These are phyloP conservation scores for Stichodactyla mertensii DNA, from an alignment of 64 coral and sea anemone genomes.

Conservation along the genomic window DNA sequence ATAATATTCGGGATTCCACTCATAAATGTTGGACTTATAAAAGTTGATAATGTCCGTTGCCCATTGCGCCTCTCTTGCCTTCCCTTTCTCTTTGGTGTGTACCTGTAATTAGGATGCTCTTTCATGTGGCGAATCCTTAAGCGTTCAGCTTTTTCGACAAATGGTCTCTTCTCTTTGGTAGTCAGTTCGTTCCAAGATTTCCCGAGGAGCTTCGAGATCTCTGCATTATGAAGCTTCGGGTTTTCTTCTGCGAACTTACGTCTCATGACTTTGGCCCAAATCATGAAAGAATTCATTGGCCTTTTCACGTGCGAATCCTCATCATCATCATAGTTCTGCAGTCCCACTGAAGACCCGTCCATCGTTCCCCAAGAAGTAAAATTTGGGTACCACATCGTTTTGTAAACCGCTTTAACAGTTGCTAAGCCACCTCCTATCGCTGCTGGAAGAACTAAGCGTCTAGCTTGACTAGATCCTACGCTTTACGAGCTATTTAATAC, in stretches of 20 bases:
- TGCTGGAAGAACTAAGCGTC: background rate
- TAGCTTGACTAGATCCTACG: background rate
- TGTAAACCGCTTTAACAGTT: constrained; percentile 11
- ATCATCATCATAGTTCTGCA: constrained; percentile 56
- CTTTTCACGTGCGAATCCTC: constrained; percentile 94
- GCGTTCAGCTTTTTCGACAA: constrained; percentile 96
- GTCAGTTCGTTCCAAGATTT: constrained; percentile 99
- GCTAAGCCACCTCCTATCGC: constrained; percentile 22
- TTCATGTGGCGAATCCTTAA: constrained; percentile 98
- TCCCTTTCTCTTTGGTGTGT: constrained; percentile 73
- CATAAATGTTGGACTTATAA: constrained; percentile 56
- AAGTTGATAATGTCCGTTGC: constrained; percentile 54
- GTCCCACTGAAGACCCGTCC: constrained; percentile 29
- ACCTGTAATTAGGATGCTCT: constrained; percentile 93
- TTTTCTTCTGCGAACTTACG: constrained; percentile 99
- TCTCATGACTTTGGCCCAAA: constrained; percentile 98
- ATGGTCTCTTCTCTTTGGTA: constrained; percentile 95
- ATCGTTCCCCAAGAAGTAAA: constrained; percentile 44
- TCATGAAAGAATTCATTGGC: constrained; percentile 99
- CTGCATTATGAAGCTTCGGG: constrained; percentile 95
- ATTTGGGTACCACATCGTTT: constrained; percentile 46
- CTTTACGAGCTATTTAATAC: constrained; percentile 24
- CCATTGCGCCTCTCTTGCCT: constrained; percentile 60
- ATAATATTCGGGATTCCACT: constrained; percentile 34
- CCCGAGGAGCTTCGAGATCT: constrained; percentile 92